Conservation (phyloP, 1,140 invertebrate genomes). For the Amphibalanus amphitrite region DNA sequence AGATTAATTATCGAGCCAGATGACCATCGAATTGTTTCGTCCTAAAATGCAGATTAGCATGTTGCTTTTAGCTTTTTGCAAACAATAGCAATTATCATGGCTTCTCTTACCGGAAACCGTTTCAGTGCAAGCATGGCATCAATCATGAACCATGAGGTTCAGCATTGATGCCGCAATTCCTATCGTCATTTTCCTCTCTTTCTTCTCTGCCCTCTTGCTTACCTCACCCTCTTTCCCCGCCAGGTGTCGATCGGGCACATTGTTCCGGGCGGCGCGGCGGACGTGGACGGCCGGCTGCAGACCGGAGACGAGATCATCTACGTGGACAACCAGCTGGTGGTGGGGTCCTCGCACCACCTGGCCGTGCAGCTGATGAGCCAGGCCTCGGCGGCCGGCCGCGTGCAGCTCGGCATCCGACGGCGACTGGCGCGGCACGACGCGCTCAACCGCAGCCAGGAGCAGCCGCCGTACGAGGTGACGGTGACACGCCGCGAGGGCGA, state of each 20-base stretch:
- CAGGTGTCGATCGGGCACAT: slow-evolving; percentile 84
- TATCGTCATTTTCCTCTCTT: too few relatives aligned
- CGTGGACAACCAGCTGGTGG: slow-evolving; percentile 61
- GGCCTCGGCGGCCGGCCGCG: slow-evolving; percentile 57
- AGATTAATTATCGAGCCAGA: too few relatives aligned
- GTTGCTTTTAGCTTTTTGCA: too few relatives aligned
- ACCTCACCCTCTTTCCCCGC: background rate
- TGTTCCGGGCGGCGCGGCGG: slow-evolving; percentile 78
- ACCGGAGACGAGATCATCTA: slow-evolving; percentile 80
- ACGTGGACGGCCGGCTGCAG: slow-evolving; percentile 63
- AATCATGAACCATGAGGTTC: too few relatives aligned
- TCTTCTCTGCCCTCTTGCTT: too few relatives aligned
- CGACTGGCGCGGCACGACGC: too few relatives aligned
- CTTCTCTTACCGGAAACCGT: too few relatives aligned
- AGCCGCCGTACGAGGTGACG: slow-evolving; percentile 57
- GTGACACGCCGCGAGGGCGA: slow-evolving; percentile 80
- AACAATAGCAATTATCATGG: too few relatives aligned
- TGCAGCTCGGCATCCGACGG: slow-evolving; percentile 21
- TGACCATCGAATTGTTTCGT: too few relatives aligned
- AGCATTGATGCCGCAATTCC: too few relatives aligned
- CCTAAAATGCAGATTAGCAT: too few relatives aligned
- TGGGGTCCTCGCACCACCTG: slow-evolving; percentile 70
- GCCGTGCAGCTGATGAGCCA: slow-evolving; percentile 78
- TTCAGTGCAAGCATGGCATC: too few relatives aligned
- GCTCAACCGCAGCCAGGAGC: slow-evolving; percentile 12